Percentiles rank a stretch among this genome's conserved stretches.
phyloP scores from a whole-genome alignment of 2,888 invertebrate species.

The Heliconius ethilla region DNA sequence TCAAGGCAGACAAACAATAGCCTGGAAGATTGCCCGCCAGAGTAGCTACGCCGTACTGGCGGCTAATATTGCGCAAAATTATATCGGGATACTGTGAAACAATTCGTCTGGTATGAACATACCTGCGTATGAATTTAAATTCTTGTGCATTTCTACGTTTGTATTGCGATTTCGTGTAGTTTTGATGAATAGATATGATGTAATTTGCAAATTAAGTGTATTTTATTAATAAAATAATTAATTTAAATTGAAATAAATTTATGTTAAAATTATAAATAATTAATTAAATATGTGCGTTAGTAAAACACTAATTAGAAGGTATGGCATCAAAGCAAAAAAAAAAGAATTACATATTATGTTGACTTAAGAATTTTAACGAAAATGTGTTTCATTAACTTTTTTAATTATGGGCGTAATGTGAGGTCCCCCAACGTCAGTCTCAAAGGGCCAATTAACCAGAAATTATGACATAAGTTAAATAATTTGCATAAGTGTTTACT shows the following conservation, averaged over 20 bases:
- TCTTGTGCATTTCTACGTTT: constrained; percentile 19
- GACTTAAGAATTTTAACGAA: too few relatives aligned
- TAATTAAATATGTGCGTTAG: background rate
- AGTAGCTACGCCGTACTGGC: constrained; percentile 39
- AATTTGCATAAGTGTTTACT: constrained; percentile 13
- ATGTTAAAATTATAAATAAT: too few relatives aligned
- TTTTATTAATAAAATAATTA: background rate
- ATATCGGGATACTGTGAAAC: constrained; percentile 38
- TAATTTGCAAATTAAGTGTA: background rate
- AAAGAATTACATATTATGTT: background rate
- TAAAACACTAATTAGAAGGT: background rate
- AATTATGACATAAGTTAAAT: background rate
- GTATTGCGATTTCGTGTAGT: background rate
- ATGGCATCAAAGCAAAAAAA: background rate
- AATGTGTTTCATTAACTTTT: too few relatives aligned
- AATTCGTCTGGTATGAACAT: constrained; percentile 23
- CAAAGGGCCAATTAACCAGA: background rate
- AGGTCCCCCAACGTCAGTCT: background rate
- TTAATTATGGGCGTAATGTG: too few relatives aligned
- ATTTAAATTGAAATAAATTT: too few relatives aligned
- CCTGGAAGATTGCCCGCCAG: constrained; percentile 64
- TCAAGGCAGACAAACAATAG: constrained; percentile 55
- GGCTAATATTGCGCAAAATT: constrained; percentile 47
- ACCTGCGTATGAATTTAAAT: constrained; percentile 13
- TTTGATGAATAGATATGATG: background rate